Percentiles rank a stretch among this genome's conserved stretches.
These are phyloP conservation scores for Cremastinae sp. DNA, from an alignment of 2,888 invertebrate genomes.

Conservation along the genomic window DNA sequence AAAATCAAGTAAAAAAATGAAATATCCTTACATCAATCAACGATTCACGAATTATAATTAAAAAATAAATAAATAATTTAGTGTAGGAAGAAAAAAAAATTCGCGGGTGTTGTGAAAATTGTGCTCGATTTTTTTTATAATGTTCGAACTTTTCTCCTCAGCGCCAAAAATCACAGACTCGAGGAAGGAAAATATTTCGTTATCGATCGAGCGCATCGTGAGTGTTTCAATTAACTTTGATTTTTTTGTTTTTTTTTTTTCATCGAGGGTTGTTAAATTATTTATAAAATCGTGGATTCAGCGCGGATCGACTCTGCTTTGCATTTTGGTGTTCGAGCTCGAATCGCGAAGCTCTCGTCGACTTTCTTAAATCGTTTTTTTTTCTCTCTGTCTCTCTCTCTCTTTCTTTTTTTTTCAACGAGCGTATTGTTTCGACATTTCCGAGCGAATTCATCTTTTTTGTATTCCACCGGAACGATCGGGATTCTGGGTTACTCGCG, in stretches of 20 bases:
- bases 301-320: too few species aligned
- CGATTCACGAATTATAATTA: too few species aligned
- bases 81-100: neutral
- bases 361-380: slow-evolving; percentile 22
- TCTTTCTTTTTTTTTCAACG: slow-evolving; percentile 8
- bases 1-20: too few species aligned
- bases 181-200: neutral
- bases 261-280: neutral
- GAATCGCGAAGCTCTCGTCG: neutral
- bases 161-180: neutral
- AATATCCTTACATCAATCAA: too few species aligned
- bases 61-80: neutral
- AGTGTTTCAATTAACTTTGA: slow-evolving; percentile 24
- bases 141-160: slow-evolving; percentile 17
- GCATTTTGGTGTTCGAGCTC: slow-evolving; percentile 1
- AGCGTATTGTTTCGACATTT: neutral
- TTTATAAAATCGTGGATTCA: neutral
- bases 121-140: neutral
- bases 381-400: neutral
- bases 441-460: slow-evolving; percentile 22
- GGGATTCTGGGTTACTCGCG: slow-evolving; percentile 30
- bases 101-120: slow-evolving; percentile 26
- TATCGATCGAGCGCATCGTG: neutral
- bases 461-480: slow-evolving; percentile 32
- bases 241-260: neutral